Evolutionary conservation across 2,113 vertebrate species (phyloP).

Genomic region (Aythya baeri): DNA sequence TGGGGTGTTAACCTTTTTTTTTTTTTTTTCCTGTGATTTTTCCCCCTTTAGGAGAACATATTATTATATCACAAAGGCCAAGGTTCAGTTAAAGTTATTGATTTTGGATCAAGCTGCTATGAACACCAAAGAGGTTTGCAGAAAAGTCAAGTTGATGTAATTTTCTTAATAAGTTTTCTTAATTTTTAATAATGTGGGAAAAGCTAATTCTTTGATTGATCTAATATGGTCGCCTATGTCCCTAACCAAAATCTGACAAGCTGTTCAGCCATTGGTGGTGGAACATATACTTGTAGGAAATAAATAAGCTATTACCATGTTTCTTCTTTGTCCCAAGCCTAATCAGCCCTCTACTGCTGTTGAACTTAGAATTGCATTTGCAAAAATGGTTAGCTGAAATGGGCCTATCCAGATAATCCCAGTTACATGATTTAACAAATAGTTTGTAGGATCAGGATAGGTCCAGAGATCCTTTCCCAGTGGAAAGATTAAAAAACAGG

Average conservation of each 20-base stretch:
- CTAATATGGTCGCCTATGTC: background rate
- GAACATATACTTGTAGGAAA: background rate
- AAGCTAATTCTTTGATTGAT: background rate
- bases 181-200: background rate
- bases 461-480: background rate
- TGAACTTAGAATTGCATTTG: background rate
- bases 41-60: conserved; percentile 88
- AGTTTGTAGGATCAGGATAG: background rate
- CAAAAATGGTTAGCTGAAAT: background rate
- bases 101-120: conserved; percentile 96
- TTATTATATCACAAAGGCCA: conserved; percentile 89
- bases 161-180: conserved; percentile 63
- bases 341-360: background rate
- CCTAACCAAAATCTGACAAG: background rate
- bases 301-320: background rate
- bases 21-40: background rate
- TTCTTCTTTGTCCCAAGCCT: background rate
- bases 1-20: background rate
- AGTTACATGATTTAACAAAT: background rate
- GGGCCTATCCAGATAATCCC: background rate
- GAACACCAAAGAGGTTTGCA: conserved; percentile 90
- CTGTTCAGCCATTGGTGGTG: background rate
- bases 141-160: conserved; percentile 71
- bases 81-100: conserved; percentile 93
- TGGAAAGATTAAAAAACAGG: background rate